Evolutionary conservation across 2,113 vertebrate species (phyloP), one percentile per base, ranked within the genome.

Genomic region (Eonycteris spelaea): DNA sequence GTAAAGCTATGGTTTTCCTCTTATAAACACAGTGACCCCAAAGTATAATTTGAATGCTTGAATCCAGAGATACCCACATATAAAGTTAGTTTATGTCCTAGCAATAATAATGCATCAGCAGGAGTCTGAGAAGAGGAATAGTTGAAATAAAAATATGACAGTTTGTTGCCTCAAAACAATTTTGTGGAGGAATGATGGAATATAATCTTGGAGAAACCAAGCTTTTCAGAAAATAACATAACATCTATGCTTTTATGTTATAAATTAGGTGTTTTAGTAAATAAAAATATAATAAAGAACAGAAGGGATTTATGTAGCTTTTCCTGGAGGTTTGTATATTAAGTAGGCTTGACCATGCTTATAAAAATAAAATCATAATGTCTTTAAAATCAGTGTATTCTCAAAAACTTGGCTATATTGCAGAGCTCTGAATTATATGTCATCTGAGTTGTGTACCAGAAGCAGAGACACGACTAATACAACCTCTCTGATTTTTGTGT

Each of bases 251-350:
- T 80, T 86, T 89, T 67, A 45, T 55, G 21, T 80, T 57, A 90
- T 74, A 91, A 94, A 94, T 82, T 53, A 91, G 86, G 90, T 84
- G 78, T 88, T 93, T 75, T 15, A 28, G 33, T 40, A 95, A 96
- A 93, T 68, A 90, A 94, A 88, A 91, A 86, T 74, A 33, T 21
- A 87, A 53, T 45, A 26, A 57, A 80, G 35, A 68, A 68, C 28
- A 53, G 70, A 90, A 94, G 30, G 22, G 12, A 65, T 87, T 87
- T 90, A 55, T 75, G 57, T 12, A 79, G 48, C 53, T 82, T 65
- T 53, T 55, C 55, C 61, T 22, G 7, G 28, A 59, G n/a, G 45
- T 82, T 59, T 86, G 38, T 65, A 43, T 70, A 77, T 53, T 38
- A 88, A 85, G 68, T 73, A 38, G 51, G 38, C 40, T 74, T 45